Evolutionary conservation across 2,888 invertebrate genomes (phyloP), one percentile per base, ranked within the genome.

Genomic region (Steinernema hermaphroditum): DNA sequence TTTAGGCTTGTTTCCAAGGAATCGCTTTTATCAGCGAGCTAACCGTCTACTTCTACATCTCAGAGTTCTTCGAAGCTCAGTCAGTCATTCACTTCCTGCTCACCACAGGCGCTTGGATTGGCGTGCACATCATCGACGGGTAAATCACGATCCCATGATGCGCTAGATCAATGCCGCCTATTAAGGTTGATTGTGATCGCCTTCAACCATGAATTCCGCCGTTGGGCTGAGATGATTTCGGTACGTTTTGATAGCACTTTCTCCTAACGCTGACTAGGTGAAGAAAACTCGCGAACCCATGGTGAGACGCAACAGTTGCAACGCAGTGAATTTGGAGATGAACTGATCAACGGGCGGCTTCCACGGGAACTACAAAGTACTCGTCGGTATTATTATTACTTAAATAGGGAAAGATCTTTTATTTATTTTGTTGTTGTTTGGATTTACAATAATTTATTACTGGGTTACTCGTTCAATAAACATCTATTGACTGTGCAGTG

Each of bases 51-150:
- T 54, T 54, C 54, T 22, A 54, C 54, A 54, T 54, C 16, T 24
- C 22, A 54, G 12, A 16, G 2, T 22, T 54, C 4, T 6, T 54
- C 22, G 24, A 54, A 1, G 54, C 22, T 6, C 16, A 16, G 14
- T 54, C 54, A 22, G 12, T 16, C 12, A 14, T 27, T 22, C 54
- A 54, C 22, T 54, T 54, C 27, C 27, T 14, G 1, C 24, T 54
- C 2, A 54, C 54, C 27, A 54, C 54, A 2, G 22, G 16, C 2
- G 54, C 54, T 27, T 54, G 54, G 54, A 54, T 54, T 54, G 14
- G 54, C 27, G 54, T 54, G 1, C 54, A 54, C 22, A 54, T 54
- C 54, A 4, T 54, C 27, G 54, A 54, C 54, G 54, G 54, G 54
- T 54, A 54, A n/a, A 19, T 49, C 46, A n/a, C 46, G 19, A 8